These are phyloP conservation scores for Orius laevigatus DNA, from an alignment of 1,140 invertebrate genomes.

Conservation along the genomic window DNA sequence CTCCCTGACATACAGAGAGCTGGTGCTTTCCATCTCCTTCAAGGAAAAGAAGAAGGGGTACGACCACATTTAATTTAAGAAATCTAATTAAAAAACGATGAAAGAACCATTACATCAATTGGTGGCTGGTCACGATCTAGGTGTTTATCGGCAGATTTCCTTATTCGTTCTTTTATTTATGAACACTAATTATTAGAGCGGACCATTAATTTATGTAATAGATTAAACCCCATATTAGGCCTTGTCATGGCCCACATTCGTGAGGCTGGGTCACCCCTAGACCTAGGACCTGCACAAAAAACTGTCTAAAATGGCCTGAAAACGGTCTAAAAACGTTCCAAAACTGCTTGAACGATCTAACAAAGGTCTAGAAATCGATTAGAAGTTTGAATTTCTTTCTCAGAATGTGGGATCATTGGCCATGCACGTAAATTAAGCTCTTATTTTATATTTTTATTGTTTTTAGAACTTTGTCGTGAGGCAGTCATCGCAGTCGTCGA, in stretches of 20 bases:
- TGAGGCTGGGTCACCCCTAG: no score
- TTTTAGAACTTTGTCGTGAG: conserved; percentile 83
- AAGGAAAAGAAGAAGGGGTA: conserved; percentile 84
- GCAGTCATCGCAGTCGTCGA: conserved; percentile 78
- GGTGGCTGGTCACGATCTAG: neutral
- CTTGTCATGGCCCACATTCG: no score
- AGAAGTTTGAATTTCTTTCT: neutral
- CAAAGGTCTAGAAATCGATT: neutral
- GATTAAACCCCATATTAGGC: no score
- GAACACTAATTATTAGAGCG: neutral
- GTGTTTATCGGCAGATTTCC: neutral
- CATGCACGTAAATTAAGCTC: neutral
- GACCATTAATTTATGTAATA: no score
- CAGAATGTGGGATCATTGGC: neutral
- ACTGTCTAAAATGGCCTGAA: no score
- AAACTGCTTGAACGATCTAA: no score
- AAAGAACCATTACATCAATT: neutral
- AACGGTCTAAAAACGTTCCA: no score
- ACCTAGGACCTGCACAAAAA: no score
- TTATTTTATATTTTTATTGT: conserved; percentile 16
- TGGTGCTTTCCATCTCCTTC: conserved; percentile 79
- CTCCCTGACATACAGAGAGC: conserved; percentile 81
- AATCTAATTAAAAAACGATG: no score
- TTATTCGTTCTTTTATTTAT: neutral
- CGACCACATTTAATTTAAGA: conserved; percentile 25